These are phyloP conservation scores for Grapholita molesta DNA, from an alignment of 1,140 invertebrate genomes.

Conservation along the genomic window DNA sequence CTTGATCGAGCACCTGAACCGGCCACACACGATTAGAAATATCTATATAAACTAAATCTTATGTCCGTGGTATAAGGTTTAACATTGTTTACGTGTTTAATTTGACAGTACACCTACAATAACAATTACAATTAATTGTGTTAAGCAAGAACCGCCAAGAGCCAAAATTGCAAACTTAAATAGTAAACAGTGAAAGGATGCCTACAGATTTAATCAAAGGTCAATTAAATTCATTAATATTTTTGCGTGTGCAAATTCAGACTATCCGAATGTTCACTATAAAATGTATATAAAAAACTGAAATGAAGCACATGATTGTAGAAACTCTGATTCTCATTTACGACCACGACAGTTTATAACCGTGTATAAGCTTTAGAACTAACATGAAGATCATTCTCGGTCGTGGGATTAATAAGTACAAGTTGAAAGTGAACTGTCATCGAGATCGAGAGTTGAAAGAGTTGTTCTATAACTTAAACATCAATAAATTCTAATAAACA, in stretches of 20 bases:
- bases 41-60: neutral
- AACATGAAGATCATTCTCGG: neutral
- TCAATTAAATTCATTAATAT: neutral
- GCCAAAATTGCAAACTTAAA: neutral
- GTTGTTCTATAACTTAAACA: neutral
- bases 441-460: neutral
- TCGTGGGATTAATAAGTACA: neutral
- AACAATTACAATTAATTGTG: neutral
- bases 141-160: slow-evolving; percentile 1
- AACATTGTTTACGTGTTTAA: neutral
- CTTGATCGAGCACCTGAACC: neutral
- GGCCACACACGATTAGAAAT: neutral
- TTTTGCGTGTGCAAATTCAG: neutral
- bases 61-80: neutral
- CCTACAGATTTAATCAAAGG: neutral
- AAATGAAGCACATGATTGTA: neutral
- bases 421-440: neutral
- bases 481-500: neutral
- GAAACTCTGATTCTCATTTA: neutral
- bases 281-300: no score
- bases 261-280: no score
- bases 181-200: neutral
- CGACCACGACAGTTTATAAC: neutral
- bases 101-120: neutral
- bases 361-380: neutral